A percentile compares a stretch with the other conserved stretches of the same genome.
phyloP scores from a whole-genome alignment of 2,797 vertebrate species.

The Propithecus deckenii region DNA sequence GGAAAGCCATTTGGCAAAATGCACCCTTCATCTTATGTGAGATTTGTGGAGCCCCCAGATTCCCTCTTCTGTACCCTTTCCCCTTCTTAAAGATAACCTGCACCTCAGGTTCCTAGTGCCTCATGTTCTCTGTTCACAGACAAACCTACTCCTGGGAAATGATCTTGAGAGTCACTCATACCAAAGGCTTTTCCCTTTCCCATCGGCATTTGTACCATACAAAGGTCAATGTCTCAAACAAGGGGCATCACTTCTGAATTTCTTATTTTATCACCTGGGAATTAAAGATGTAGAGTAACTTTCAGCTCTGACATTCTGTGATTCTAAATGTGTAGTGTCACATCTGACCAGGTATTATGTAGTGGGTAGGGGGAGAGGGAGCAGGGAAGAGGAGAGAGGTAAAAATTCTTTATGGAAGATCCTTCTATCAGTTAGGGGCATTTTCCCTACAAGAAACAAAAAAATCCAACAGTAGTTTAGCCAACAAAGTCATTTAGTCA shows the following conservation, averaged over 20 bases:
- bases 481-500: background rate
- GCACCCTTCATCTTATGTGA: background rate
- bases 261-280: background rate
- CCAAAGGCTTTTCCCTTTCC: background rate
- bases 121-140: background rate
- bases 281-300: background rate
- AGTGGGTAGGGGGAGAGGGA: rapidly evolving
- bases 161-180: background rate
- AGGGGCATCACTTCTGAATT: background rate
- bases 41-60: background rate
- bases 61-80: background rate
- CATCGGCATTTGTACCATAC: background rate
- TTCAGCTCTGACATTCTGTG: background rate
- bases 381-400: background rate
- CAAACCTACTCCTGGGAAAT: background rate
- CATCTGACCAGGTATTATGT: background rate
- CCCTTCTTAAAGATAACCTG: background rate
- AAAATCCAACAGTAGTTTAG: background rate
- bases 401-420: background rate
- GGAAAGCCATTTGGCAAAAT: background rate
- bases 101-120: background rate
- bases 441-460: background rate
- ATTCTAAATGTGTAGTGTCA: background rate
- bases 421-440: background rate
- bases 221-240: background rate